These are phyloP conservation scores for Eupelmus urozonus DNA, from an alignment of 2,888 invertebrate species.

Conservation along the genomic window DNA sequence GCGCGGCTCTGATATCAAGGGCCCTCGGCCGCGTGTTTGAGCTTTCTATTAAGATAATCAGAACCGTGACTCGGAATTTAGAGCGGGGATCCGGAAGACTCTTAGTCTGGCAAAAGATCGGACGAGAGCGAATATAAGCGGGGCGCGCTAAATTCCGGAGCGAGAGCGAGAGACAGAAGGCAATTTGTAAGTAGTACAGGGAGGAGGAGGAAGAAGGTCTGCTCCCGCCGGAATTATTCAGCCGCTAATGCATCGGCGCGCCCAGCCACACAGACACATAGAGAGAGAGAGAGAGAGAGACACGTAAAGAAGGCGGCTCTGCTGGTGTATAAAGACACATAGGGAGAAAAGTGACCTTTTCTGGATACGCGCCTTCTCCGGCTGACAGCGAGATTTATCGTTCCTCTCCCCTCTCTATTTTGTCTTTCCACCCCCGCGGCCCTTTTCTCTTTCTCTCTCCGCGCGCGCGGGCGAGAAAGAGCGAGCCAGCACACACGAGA, in stretches of 20 bases:
- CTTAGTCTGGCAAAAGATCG: neutral
- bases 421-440: neutral
- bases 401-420: slow-evolving; percentile 1
- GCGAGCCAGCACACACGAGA: neutral
- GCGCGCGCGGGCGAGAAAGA: too few relatives aligned
- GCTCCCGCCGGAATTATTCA: slow-evolving; percentile 36
- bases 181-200: slow-evolving; percentile 33
- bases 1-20: too few relatives aligned
- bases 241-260: slow-evolving; percentile 43
- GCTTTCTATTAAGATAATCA: slow-evolving; percentile 73
- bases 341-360: slow-evolving; percentile 52
- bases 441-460: neutral
- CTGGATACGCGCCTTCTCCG: slow-evolving; percentile 19
- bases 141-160: slow-evolving; percentile 3
- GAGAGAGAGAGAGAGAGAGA: neutral
- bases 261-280: neutral
- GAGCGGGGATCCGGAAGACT: slow-evolving; percentile 37
- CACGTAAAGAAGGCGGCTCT: too few relatives aligned
- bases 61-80: slow-evolving; percentile 72
- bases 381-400: slow-evolving; percentile 52
- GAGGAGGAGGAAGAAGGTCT: neutral
- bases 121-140: neutral
- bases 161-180: slow-evolving; percentile 5
- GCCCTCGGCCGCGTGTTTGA: slow-evolving; percentile 66
- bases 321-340: slow-evolving; percentile 14